Evolutionary conservation across 2,888 invertebrate species (phyloP), one percentile per base, ranked within the genome.

Genomic region (Euspilapteryx auroguttella): DNA sequence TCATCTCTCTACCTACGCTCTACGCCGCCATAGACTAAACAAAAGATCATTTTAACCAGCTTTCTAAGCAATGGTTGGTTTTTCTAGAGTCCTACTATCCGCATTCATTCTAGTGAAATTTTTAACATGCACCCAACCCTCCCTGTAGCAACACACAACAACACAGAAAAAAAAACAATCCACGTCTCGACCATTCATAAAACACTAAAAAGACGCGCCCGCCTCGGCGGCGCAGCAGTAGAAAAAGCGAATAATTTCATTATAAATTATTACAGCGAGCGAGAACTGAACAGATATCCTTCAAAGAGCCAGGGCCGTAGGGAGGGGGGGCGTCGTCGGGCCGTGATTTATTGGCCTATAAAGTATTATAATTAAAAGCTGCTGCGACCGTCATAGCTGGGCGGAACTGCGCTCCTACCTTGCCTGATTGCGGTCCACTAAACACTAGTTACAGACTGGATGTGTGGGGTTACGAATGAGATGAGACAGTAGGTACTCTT

Each of bases 331-430:
- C 34, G 33, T 29, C 39, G 48, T 44, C 45, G 48, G 45, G 45
- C 46, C 56, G 68, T 83, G 83, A 84, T 84, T 84, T 83, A 84
- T 83, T 80, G 82, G 80, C 80, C 83, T 82, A 83, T 84, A 83
- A 83, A 84, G 83, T 83, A 84, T 84, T 83, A 83, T 84, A 84
- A 83, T 84, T 83, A 84, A 84, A 83, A 82, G 82, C 79, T 58
- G 55, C 55, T 52, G 28, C 15, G 30, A 21, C 17, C 17, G n/a
- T n/a, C n/a, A n/a, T 28, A 49, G 36, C 38, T 33, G 65, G 54
- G 58, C 49, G 63, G 62, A 71, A 71, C 69, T 69, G 27, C 17
- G 21, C 24, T 14, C 22, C 14, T 50, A 45, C 42, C 45, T 58
- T 56, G 49, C 39, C 45, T 52, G 55, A 49, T 62, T 45, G 49